Evolutionary conservation across 2,797 vertebrate species (phyloP).

Genomic region (Gallinago nigripennis): DNA sequence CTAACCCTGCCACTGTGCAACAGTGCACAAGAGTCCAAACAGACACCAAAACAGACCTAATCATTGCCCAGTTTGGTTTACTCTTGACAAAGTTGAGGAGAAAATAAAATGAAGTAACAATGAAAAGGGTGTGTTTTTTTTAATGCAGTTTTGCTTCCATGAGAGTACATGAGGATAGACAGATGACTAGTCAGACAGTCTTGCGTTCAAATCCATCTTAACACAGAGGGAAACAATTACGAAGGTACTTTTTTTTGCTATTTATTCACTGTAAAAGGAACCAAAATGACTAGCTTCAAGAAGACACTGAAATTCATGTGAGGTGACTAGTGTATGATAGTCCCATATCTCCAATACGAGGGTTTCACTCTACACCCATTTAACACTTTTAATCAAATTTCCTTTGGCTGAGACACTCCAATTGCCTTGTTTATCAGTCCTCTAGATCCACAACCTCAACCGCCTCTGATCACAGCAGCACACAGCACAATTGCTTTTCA

Average conservation of each 20-base stretch:
- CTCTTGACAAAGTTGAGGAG: not conserved
- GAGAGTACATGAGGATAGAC: not conserved
- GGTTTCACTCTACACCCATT: not conserved
- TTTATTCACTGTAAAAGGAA: not conserved
- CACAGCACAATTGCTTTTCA: not conserved
- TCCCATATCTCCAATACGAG: not conserved
- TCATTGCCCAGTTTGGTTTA: not conserved
- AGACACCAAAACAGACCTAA: not conserved
- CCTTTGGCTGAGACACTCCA: not conserved
- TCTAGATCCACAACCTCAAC: not conserved
- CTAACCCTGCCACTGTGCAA: not conserved
- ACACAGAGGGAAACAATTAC: not conserved
- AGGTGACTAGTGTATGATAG: not conserved
- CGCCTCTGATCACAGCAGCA: not conserved
- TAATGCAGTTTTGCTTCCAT: not conserved
- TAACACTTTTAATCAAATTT: not conserved
- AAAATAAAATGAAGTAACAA: not conserved
- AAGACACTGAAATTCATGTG: not conserved
- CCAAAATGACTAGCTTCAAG: not conserved
- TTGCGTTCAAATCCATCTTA: not conserved
- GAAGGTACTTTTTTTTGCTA: not conserved
- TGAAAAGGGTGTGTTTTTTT: not conserved
- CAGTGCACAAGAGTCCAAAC: not conserved
- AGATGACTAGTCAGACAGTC: not conserved
- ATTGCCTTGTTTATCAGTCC: not conserved